Evolutionary conservation across 2,888 invertebrate species (phyloP), one percentile per base, ranked within the genome.

Genomic region (Apodemia hepburni): DNA sequence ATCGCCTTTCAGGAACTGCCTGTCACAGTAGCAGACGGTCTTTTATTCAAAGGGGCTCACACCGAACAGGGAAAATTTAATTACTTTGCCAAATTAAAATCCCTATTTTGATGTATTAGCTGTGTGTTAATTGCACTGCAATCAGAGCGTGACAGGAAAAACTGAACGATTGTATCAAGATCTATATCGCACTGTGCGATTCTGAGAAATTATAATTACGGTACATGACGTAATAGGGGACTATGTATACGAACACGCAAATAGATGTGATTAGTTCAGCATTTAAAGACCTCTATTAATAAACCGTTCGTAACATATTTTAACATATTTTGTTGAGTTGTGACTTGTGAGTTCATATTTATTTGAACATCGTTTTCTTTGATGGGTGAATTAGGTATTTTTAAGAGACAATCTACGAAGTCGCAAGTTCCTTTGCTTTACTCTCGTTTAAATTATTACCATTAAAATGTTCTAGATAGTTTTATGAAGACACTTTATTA

Each of bases 221-320:
- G 18, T 27, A 22, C 6, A 51, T 51, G 51, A 51, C 51, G 51
- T 51, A 22, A 51, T 51, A 22, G 11, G 22, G 51, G 18, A 51
- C 51, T 51, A 22, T 49, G 51, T 22, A 12, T 51, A 12, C 4
- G 51, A 22, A 51, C 51, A 51, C 22, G 22, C 51, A 22, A 51
- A 51, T 51, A 22, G 51, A 18, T 18, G 51, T 18, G 51, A 51
- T 27, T 51, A 12, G 51, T 51, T 51, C 51, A 51, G 27, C 51
- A 51, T 51, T 51, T 51, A 51, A 51, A 51, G 49, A 18, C 51
- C 22, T 22, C 51, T 51, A 51, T 51, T 51, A 51, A 51, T 51
- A 51, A 18, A 22, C 51, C 51, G 51, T 22, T 51, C 51, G 18
- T 51, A 51, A 51, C 27, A 51, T 51, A 51, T 51, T 51, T 51